Percentiles rank a stretch among this genome's conserved stretches.
Conservation (phyloP, 2,113 vertebrate genomes). For the Oreochromis tanganicae region DNA sequence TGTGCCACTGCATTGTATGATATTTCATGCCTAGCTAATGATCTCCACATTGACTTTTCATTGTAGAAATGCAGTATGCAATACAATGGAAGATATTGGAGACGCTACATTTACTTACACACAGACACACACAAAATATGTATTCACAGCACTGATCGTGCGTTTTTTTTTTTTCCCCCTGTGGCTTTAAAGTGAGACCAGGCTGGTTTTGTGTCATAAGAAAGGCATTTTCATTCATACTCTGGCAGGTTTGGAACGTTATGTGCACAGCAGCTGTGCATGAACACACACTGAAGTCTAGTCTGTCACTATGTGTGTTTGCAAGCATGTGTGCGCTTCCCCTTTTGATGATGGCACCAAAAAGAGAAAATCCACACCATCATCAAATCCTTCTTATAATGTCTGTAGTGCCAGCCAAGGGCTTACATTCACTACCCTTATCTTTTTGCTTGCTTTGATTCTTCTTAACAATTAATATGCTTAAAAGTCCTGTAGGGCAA, state of each 20-base stretch:
- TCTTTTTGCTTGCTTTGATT: neutral
- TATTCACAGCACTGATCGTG: neutral
- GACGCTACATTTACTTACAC: neutral
- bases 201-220: neutral
- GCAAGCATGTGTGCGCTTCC: neutral
- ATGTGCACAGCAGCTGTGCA: neutral
- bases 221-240: conserved; percentile 16
- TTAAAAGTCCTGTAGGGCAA: neutral
- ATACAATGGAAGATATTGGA: conserved; percentile 41
- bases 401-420: neutral
- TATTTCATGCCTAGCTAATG: conserved; percentile 37
- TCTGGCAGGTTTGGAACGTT: neutral
- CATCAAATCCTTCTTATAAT: neutral
- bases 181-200: conserved; percentile 22
- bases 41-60: conserved; percentile 36
- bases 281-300: neutral
- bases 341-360: neutral
- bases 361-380: neutral
- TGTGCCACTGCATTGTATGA: neutral
- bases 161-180: neutral
- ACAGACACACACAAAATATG: neutral
- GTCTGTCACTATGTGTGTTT: neutral
- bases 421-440: neutral
- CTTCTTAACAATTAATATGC: neutral
- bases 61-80: neutral